phyloP scores from a whole-genome alignment of 2,888 invertebrate genomes.

The Calameuta pallipes region DNA sequence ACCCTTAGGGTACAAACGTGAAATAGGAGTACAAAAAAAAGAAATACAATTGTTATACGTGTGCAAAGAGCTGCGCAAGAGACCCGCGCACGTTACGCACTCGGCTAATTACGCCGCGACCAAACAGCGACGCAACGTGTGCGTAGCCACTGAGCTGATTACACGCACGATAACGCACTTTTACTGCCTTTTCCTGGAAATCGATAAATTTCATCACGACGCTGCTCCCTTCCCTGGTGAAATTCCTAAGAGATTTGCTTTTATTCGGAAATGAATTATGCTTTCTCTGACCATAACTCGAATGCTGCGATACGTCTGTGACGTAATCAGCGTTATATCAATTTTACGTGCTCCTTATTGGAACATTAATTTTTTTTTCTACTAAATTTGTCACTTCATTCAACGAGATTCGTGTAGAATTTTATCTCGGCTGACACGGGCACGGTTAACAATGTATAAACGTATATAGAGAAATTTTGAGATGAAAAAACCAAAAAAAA shows the following conservation, averaged over 20 bases:
- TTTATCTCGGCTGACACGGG: neutral
- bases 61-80: neutral
- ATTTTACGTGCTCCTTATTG: too few species aligned
- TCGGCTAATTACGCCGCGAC: neutral
- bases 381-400: too few species aligned
- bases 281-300: too few species aligned
- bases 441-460: neutral
- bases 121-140: neutral
- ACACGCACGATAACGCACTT: constrained; percentile 7
- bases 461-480: neutral
- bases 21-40: neutral
- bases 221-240: neutral
- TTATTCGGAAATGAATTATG: neutral
- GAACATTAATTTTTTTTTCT: too few species aligned
- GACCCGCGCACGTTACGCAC: neutral
- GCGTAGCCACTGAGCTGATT: neutral
- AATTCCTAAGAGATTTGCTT: neutral
- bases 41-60: neutral
- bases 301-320: too few species aligned
- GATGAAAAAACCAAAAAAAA: neutral
- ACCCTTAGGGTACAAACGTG: neutral
- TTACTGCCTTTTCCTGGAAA: constrained; percentile 15
- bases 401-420: neutral
- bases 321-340: too few species aligned
- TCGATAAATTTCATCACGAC: constrained; percentile 18